Percentiles rank a stretch among this genome's conserved stretches.
Conservation (phyloP, 2,797 vertebrate species). For the Helarctos malayanus region DNA sequence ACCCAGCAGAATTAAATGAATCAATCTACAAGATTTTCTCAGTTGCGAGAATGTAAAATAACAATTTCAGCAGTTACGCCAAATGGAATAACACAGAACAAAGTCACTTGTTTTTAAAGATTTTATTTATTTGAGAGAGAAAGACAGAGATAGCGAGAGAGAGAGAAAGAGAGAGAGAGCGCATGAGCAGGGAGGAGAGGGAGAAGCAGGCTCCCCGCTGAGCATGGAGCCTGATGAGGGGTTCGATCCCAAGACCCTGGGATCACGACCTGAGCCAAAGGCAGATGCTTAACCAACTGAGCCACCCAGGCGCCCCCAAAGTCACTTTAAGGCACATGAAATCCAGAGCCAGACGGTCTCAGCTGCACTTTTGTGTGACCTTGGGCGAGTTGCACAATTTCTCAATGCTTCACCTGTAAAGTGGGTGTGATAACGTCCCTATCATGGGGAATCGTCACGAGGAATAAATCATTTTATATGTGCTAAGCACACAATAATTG, state of each 20-base stretch:
- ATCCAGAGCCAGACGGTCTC: neutral
- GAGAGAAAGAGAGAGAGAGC: neutral
- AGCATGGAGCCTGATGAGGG: too few relatives aligned
- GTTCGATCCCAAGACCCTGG: neutral
- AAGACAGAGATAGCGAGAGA: too few relatives aligned
- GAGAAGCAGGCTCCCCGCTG: neutral
- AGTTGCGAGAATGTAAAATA: constrained; percentile 45
- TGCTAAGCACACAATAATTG: constrained; percentile 3
- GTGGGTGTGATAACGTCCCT: neutral
- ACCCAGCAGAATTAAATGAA: constrained; percentile 35
- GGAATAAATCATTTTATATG: neutral
- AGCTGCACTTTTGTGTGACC: neutral
- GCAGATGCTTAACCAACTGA: neutral
- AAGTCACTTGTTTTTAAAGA: neutral
- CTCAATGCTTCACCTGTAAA: neutral
- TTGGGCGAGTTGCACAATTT: neutral
- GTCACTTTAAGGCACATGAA: neutral
- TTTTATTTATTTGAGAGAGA: neutral
- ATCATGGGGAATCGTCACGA: neutral
- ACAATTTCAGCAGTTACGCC: neutral
- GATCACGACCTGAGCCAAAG: neutral
- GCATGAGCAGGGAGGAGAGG: neutral
- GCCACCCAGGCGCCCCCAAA: neutral
- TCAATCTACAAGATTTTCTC: constrained; percentile 22
- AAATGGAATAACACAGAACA: constrained; percentile 42